A percentile compares a stretch with the other conserved stretches of the same genome.
phyloP scores from a whole-genome alignment of 1,140 invertebrate species.

The Choristoneura fumiferana region DNA sequence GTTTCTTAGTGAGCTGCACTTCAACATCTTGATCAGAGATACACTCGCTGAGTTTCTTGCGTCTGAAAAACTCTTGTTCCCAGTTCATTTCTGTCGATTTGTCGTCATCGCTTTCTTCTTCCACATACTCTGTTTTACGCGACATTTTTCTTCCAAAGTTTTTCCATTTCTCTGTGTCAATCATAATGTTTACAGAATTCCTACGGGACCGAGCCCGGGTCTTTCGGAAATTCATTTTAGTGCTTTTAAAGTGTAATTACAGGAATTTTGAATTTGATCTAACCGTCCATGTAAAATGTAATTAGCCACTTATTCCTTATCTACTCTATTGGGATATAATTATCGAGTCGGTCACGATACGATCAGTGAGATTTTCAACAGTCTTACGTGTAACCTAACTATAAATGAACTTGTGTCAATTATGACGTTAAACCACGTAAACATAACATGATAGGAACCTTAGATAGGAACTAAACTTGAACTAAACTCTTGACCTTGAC shows the following conservation, averaged over 20 bases:
- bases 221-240: constrained; percentile 55
- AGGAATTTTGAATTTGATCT: constrained; percentile 42
- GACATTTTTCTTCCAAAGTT: constrained; percentile 41
- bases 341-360: constrained; percentile 41
- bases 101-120: constrained; percentile 48
- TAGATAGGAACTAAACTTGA: no score
- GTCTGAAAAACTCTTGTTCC: constrained; percentile 56
- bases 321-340: constrained; percentile 20
- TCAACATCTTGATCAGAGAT: constrained; percentile 61
- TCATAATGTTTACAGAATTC: constrained; percentile 49
- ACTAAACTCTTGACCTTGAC: no score
- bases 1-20: constrained; percentile 56
- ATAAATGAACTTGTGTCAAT: no score
- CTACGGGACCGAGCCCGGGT: constrained; percentile 40
- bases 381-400: no score
- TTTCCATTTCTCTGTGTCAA: constrained; percentile 55
- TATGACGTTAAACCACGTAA: no score
- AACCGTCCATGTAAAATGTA: constrained; percentile 23
- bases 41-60: constrained; percentile 38
- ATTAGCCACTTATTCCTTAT: constrained; percentile 33
- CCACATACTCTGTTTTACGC: constrained; percentile 28
- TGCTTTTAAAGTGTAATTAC: constrained; percentile 25
- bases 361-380: neutral
- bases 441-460: no score
- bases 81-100: constrained; percentile 48